Percentiles rank a stretch among this genome's conserved stretches.
phyloP scores from a whole-genome alignment of 2,888 invertebrate genomes.

The Apotomis betuletana region DNA sequence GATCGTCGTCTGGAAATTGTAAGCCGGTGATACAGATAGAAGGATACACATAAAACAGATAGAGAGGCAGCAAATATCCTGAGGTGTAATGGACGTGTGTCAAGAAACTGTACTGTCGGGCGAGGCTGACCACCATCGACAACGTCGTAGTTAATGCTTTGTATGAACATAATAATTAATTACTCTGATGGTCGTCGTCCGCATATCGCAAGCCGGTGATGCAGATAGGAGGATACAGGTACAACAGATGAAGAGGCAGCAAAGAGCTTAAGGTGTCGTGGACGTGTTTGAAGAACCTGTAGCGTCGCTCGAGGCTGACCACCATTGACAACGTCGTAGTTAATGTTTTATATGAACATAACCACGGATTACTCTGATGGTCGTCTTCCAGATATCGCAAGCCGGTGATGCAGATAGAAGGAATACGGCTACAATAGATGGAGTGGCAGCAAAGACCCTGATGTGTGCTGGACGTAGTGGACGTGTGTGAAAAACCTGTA shows the following conservation, averaged over 20 bases:
- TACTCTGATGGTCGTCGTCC: too few species aligned
- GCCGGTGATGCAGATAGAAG: slow-evolving; percentile 10
- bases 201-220: background rate
- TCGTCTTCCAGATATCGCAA: too few species aligned
- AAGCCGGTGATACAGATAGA: slow-evolving; percentile 12
- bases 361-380: slow-evolving; percentile 1
- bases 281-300: slow-evolving; percentile 54
- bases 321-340: slow-evolving; percentile 56
- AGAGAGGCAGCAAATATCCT: slow-evolving; percentile 50
- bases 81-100: slow-evolving; percentile 55
- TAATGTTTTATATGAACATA: slow-evolving; percentile 43
- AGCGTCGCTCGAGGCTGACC: slow-evolving; percentile 57
- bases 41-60: slow-evolving; percentile 50
- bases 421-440: slow-evolving; percentile 51
- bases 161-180: slow-evolving; percentile 40
- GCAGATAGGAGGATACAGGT: slow-evolving; percentile 43
- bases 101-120: slow-evolving; percentile 54
- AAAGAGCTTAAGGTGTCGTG: slow-evolving; percentile 52
- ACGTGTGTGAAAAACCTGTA: slow-evolving; percentile 53
- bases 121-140: slow-evolving; percentile 57
- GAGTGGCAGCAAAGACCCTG: slow-evolving; percentile 50
- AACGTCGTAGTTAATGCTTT: slow-evolving; percentile 50
- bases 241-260: slow-evolving; percentile 51
- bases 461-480: slow-evolving; percentile 49
- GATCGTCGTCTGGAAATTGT: too few species aligned